These are phyloP conservation scores for Iguana delicatissima DNA, from an alignment of 2,797 vertebrate genomes.

Conservation along the genomic window DNA sequence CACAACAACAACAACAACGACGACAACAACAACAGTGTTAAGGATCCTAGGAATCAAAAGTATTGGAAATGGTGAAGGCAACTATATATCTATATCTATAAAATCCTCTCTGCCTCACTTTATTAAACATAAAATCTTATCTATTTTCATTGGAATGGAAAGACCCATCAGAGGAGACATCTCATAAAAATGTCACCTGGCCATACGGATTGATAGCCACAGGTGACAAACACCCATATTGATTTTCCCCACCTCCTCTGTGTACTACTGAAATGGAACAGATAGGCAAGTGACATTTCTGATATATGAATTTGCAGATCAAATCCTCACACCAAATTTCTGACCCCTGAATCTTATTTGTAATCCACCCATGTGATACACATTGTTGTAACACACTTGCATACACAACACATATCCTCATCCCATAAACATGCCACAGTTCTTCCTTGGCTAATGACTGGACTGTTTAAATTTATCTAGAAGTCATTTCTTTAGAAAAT, in stretches of 20 bases:
- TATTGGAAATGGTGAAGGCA: constrained; percentile 10
- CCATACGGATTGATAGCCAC: constrained; percentile 9
- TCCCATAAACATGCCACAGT: no score
- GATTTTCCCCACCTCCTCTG: neutral
- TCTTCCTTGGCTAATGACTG: no score
- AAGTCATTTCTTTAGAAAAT: no score
- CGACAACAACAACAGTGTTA: neutral
- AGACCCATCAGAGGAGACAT: neutral
- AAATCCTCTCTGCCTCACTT: neutral
- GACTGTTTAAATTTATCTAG: no score
- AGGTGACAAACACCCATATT: neutral
- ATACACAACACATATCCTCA: no score
- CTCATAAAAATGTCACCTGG: neutral
- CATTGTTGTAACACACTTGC: no score
- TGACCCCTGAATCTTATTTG: neutral
- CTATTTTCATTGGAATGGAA: constrained; percentile 2
- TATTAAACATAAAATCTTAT: constrained; percentile 21
- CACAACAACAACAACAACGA: neutral
- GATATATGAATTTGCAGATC: neutral
- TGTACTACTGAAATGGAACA: neutral
- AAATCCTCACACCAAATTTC: neutral
- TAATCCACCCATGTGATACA: no score
- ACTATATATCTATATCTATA: constrained; percentile 13
- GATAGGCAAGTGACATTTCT: neutral
- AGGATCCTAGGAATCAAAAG: neutral